These are phyloP conservation scores for Lasioglossum vierecki DNA, from an alignment of 2,888 invertebrate genomes.

Conservation along the genomic window DNA sequence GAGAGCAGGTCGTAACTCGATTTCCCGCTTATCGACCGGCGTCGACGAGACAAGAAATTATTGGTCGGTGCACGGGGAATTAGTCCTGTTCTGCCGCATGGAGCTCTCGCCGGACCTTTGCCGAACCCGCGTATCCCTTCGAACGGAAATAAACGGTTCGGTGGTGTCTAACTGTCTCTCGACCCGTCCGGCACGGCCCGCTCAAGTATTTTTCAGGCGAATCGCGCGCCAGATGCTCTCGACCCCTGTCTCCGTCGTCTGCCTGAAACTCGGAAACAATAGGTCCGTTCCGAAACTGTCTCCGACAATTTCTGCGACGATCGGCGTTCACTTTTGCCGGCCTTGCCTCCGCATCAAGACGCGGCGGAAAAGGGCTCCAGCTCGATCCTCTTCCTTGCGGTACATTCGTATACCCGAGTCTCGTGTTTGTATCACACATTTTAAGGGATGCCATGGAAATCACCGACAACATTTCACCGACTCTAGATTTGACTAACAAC, in stretches of 20 bases:
- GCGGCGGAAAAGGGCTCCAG: background rate
- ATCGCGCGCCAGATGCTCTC: conserved; percentile 3
- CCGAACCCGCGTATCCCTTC: background rate
- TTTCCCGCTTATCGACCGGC: conserved; percentile 5
- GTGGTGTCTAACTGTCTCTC: background rate
- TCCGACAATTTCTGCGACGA: background rate
- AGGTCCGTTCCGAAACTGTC: background rate
- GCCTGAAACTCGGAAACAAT: background rate
- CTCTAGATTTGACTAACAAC: too few relatives aligned
- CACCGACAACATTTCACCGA: too few relatives aligned
- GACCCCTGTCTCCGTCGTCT: background rate
- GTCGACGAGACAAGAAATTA: conserved; percentile 18
- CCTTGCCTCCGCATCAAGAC: background rate
- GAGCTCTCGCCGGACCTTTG: background rate
- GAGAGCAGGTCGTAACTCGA: background rate
- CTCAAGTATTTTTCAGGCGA: conserved; percentile 1
- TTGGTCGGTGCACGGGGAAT: conserved; percentile 11
- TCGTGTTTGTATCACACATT: too few relatives aligned
- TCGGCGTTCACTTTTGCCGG: background rate
- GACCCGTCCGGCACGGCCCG: background rate
- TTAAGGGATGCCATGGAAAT: too few relatives aligned
- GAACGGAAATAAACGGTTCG: conserved; percentile 1
- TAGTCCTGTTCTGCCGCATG: background rate
- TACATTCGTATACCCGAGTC: too few relatives aligned
- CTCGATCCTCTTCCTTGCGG: background rate